A percentile compares a stretch with the other conserved stretches of the same genome.
Conservation (phyloP, 2,888 invertebrate species). For the Xanthia icteritia region DNA sequence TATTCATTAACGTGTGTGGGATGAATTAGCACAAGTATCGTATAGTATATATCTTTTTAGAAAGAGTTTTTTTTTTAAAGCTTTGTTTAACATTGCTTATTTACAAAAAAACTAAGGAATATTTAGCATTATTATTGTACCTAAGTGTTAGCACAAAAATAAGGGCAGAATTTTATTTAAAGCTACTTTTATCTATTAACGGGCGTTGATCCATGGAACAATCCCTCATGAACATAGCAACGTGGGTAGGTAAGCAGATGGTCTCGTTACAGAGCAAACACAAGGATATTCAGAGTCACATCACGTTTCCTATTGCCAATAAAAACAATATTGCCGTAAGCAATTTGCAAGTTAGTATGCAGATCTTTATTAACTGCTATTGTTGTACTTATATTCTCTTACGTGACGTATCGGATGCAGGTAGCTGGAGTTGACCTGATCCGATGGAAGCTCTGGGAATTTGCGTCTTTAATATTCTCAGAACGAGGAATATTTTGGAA, state of each 20-base stretch:
- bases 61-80: neutral
- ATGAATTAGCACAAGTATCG: too few species aligned
- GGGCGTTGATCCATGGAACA: constrained; percentile 7
- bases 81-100: too few species aligned
- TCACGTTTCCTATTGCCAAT: constrained; percentile 55
- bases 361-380: constrained; percentile 53
- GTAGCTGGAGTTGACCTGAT: neutral
- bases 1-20: too few species aligned
- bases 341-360: constrained; percentile 52
- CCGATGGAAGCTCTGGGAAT: neutral
- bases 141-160: neutral
- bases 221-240: neutral
- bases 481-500: neutral
- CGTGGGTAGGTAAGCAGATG: constrained; percentile 22
- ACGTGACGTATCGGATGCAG: constrained; percentile 7
- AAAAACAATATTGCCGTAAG: constrained; percentile 56
- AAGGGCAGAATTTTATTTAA: neutral
- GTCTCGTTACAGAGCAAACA: constrained; percentile 17
- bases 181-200: neutral
- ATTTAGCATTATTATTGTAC: neutral
- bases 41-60: too few species aligned
- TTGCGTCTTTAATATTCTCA: neutral
- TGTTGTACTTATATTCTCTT: constrained; percentile 36
- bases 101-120: neutral
- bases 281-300: constrained; percentile 31